A percentile compares a stretch with the other conserved stretches of the same genome.
These are phyloP conservation scores for Trinorchestia longiramus DNA, from an alignment of 1,140 invertebrate species.

Conservation along the genomic window DNA sequence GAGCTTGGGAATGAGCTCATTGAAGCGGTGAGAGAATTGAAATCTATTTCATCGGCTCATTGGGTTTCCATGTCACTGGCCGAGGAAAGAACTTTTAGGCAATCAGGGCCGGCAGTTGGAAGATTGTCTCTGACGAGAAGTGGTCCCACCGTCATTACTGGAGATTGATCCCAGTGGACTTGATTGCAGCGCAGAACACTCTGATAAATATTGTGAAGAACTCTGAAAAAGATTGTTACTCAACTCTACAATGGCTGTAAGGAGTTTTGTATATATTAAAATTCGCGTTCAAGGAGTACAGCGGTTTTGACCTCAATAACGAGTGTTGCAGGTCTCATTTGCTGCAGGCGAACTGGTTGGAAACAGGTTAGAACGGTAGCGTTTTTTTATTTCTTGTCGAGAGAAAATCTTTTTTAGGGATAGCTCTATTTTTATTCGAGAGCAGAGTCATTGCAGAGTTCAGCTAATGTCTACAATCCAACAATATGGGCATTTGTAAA, in stretches of 20 bases:
- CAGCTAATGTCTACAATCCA: too few relatives aligned
- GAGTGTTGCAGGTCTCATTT: too few relatives aligned
- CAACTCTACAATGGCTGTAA: neutral
- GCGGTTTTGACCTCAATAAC: neutral
- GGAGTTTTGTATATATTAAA: neutral
- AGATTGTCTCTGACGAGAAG: constrained; percentile 32
- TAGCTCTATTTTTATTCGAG: too few relatives aligned
- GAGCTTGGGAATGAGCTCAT: neutral
- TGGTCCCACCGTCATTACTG: neutral
- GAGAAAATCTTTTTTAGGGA: too few relatives aligned
- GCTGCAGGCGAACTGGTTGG: too few relatives aligned
- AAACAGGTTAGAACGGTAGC: too few relatives aligned
- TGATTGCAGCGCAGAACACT: neutral
- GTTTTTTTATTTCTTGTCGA: too few relatives aligned
- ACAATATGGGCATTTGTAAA: too few relatives aligned
- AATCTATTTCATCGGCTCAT: constrained; percentile 35
- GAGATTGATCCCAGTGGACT: constrained; percentile 24
- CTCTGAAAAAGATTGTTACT: neutral
- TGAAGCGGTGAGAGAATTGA: constrained; percentile 12
- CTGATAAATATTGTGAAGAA: neutral
- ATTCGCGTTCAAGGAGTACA: neutral
- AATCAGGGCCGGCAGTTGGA: constrained; percentile 36
- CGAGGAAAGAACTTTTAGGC: constrained; percentile 14
- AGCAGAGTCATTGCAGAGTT: too few relatives aligned
- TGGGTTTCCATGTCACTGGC: constrained; percentile 33